Evolutionary conservation across 2,113 vertebrate genomes (phyloP).

Genomic region (Labeo rohita): DNA sequence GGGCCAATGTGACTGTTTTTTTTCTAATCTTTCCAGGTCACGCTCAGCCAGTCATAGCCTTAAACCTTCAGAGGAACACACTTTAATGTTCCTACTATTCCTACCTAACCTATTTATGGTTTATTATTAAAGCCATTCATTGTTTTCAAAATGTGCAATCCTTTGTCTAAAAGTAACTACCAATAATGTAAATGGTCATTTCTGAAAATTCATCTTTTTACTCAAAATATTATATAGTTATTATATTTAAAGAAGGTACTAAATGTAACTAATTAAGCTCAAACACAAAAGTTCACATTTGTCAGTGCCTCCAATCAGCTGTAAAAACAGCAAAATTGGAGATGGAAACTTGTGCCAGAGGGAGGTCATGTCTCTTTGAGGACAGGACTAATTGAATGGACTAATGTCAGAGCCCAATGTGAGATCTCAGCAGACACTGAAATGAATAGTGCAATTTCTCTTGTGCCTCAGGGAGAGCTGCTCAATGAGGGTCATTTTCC

Average conservation of each 20-base stretch:
- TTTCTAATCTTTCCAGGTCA: slow-evolving; percentile 41
- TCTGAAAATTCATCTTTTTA: background rate
- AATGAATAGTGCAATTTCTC: slow-evolving; percentile 46
- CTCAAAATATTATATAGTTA: background rate
- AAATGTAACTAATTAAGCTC: background rate
- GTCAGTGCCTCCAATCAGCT: slow-evolving; percentile 15
- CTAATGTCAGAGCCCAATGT: slow-evolving; percentile 25
- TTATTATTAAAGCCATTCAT: background rate
- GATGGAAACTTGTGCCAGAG: background rate
- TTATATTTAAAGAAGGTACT: background rate
- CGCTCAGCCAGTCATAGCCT: slow-evolving; percentile 18
- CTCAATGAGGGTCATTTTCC: slow-evolving; percentile 40
- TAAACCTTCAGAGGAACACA: slow-evolving; percentile 2
- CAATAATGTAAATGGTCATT: background rate
- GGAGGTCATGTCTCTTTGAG: slow-evolving; percentile 25
- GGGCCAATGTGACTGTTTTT: slow-evolving; percentile 6
- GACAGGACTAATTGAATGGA: slow-evolving; percentile 41
- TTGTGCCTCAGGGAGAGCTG: slow-evolving; percentile 33
- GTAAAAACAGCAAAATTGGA: slow-evolving; percentile 15
- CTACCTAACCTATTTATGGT: background rate
- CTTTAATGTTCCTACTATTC: background rate
- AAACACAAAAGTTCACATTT: background rate
- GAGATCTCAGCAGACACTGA: slow-evolving; percentile 39
- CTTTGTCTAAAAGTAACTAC: background rate
- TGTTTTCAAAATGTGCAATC: background rate